phyloP scores from a whole-genome alignment of 2,797 vertebrate genomes.

The Acrocephalus scirpaceus region DNA sequence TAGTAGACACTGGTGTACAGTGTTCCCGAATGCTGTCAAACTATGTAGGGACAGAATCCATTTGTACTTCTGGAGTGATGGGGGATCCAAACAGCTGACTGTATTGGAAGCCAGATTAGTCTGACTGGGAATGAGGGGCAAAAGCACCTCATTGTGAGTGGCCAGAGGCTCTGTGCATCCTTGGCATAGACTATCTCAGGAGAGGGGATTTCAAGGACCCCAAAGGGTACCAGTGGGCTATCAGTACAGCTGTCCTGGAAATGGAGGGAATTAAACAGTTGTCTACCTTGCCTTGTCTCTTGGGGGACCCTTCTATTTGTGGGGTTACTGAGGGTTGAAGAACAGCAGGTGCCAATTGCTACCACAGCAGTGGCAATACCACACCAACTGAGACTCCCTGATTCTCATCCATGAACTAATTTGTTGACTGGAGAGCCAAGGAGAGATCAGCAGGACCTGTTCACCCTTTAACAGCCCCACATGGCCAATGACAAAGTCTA shows the following conservation, averaged over 20 bases:
- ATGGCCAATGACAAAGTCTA: not conserved
- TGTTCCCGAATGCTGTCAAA: not conserved
- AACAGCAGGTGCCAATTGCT: not conserved
- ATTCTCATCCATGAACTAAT: not conserved
- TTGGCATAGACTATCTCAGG: not conserved
- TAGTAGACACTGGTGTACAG: not conserved
- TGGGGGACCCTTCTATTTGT: not conserved
- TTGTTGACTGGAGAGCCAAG: not conserved
- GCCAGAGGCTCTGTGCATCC: not conserved
- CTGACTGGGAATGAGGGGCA: not conserved
- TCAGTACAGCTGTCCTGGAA: not conserved
- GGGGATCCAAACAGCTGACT: not conserved
- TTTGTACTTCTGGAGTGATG: too few species aligned
- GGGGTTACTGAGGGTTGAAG: not conserved
- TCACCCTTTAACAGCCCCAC: not conserved
- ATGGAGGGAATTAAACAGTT: not conserved
- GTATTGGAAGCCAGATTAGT: not conserved
- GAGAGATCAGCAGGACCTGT: not conserved
- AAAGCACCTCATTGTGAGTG: not conserved
- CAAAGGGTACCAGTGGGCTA: not conserved
- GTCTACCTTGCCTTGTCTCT: not conserved
- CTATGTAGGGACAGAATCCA: not conserved
- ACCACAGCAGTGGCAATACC: not conserved
- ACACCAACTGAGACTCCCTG: not conserved
- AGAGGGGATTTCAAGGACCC: not conserved